Evolutionary conservation across 1,140 invertebrate genomes (phyloP), one percentile per base, ranked within the genome.

Genomic region (Stegodyphus mimosarum): DNA sequence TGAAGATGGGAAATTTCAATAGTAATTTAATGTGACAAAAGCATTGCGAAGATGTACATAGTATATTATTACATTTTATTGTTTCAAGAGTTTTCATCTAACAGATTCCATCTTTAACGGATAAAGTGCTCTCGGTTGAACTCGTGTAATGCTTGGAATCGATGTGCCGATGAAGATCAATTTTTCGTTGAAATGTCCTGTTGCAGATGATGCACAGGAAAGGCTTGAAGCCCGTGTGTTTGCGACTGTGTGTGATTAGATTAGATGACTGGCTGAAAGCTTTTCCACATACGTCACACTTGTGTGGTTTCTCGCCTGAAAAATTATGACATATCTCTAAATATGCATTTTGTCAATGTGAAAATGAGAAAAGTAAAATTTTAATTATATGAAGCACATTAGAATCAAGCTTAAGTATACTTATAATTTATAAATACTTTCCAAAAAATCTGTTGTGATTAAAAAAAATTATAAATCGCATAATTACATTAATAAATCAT

Each of bases 181-280:
- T 96, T 83, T 92, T 92, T 11, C 92, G 77, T 86, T 92, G 97
- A 90, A 99, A 99, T 6, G 97, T 94, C 76, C 96, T 92, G n/a
- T 95, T 95, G 91, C 98, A 99, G 6, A 95, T 92, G 88, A 96
- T 94, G 91, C 98, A 99, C 0, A 95, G 94, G 91, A 99, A 99
- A 3, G 97, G 97, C 90, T 99, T 99, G 92, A 96, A 99, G 6
- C 94, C 94, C 0, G 97, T 99, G 92, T 99, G 98, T 91, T 99
- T 99, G 67, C 98, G 93, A 70, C 96, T 97, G 91, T 99, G 98
- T 3, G 98, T 99, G 90, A 99, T 99, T 75, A 99, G 93, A 91
- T 99, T 99, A 67, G 98, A 99, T 87, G 97, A 98, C 91, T 99
- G 98, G 87, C 96, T 95, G 90, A 95, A 95, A 64, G 93, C 93